Evolutionary conservation across 2,797 vertebrate species (phyloP).

Genomic region (Meda fulgida): DNA sequence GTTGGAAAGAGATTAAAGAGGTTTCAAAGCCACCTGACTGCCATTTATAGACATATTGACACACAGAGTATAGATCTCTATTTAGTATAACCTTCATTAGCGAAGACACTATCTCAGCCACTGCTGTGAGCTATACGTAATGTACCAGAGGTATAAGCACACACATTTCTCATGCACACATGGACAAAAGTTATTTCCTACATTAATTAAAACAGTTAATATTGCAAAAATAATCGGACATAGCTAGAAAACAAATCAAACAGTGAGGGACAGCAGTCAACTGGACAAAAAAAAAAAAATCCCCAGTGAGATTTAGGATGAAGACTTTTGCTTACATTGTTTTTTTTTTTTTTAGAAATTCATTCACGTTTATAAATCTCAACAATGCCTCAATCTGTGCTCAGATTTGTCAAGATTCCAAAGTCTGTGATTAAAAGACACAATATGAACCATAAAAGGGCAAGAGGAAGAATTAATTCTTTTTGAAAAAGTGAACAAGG

Average conservation of each 20-base stretch:
- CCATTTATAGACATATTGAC: slow-evolving; percentile 77
- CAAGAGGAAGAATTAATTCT: background rate
- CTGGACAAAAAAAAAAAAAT: too few relatives aligned
- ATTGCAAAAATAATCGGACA: background rate
- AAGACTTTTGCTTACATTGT: background rate
- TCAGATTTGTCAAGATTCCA: background rate
- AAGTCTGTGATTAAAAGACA: background rate
- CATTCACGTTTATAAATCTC: background rate
- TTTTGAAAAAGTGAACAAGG: slow-evolving; percentile 8
- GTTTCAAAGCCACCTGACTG: slow-evolving; percentile 72
- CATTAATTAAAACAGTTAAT: background rate
- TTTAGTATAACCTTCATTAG: slow-evolving; percentile 62
- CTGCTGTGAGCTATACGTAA: slow-evolving; percentile 23
- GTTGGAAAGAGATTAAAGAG: slow-evolving; percentile 76
- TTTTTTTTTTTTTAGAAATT: too few relatives aligned
- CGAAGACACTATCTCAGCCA: slow-evolving; percentile 3
- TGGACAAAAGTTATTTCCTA: background rate
- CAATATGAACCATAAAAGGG: background rate
- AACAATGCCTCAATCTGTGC: background rate
- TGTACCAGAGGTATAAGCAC: slow-evolving; percentile 20
- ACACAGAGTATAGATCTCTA: slow-evolving; percentile 64
- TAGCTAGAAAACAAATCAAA: background rate
- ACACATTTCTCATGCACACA: slow-evolving; percentile 28
- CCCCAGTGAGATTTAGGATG: background rate
- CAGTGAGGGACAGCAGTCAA: background rate